These are phyloP conservation scores for Hestina assimilis DNA, from an alignment of 1,140 invertebrate genomes.

Conservation along the genomic window DNA sequence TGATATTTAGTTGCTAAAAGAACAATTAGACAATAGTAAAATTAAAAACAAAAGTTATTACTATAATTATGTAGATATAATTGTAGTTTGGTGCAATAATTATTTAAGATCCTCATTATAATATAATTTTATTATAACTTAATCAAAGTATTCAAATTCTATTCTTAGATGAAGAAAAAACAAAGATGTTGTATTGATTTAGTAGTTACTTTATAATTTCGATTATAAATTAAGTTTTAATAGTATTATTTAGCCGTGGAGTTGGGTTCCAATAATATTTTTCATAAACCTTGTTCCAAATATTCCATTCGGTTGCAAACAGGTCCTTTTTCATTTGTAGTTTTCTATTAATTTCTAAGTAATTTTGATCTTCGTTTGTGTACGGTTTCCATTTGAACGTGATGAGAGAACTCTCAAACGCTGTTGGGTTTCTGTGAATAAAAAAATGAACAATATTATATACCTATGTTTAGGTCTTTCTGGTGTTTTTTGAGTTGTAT, in stretches of 20 bases:
- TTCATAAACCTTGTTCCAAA: slow-evolving; percentile 61
- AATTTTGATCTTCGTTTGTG: slow-evolving; percentile 44
- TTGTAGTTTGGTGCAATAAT: too few relatives aligned
- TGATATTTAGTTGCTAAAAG: too few relatives aligned
- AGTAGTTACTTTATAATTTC: background rate
- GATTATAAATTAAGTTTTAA: background rate
- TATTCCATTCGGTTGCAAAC: slow-evolving; percentile 44
- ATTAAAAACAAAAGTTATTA: too few relatives aligned
- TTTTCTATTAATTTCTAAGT: slow-evolving; percentile 49
- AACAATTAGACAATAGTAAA: too few relatives aligned
- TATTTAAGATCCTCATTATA: too few relatives aligned
- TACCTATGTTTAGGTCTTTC: too few relatives aligned
- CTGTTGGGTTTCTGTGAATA: slow-evolving; percentile 60
- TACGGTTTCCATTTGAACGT: slow-evolving; percentile 53
- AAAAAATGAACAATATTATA: too few relatives aligned
- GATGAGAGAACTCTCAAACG: slow-evolving; percentile 53
- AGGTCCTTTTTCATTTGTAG: slow-evolving; percentile 46
- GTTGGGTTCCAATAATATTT: slow-evolving; percentile 60
- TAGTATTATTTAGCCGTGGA: background rate
- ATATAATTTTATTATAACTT: too few relatives aligned
- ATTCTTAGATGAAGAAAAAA: too few relatives aligned
- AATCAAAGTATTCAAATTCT: too few relatives aligned
- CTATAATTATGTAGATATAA: too few relatives aligned
- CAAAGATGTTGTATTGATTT: background rate
- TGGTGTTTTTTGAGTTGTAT: too few relatives aligned